phyloP scores from a whole-genome alignment of 2,888 invertebrate species.

The Ochropacha duplaris region DNA sequence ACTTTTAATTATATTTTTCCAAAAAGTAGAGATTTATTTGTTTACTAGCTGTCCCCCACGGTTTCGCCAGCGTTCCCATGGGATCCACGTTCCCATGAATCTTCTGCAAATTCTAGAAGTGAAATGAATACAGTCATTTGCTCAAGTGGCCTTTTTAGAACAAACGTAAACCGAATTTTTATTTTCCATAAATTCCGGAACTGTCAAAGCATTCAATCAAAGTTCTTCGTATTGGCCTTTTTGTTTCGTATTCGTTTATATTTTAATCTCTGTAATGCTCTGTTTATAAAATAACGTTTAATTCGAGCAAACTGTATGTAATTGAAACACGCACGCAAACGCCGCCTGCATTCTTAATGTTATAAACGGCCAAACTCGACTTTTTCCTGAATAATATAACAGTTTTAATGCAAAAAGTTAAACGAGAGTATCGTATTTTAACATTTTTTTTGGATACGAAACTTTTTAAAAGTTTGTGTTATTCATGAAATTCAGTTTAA shows the following conservation, averaged over 20 bases:
- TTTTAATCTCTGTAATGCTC: background rate
- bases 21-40: too few species aligned
- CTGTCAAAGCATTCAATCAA: too few species aligned
- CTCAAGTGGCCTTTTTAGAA: too few species aligned
- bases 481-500: constrained; percentile 1
- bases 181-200: too few species aligned
- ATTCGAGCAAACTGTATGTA: constrained; percentile 34
- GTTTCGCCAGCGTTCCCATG: too few species aligned
- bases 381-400: constrained; percentile 48
- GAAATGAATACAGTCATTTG: too few species aligned
- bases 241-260: too few species aligned
- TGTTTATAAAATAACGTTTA: background rate
- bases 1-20: background rate
- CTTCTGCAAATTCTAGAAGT: too few species aligned
- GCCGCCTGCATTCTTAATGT: constrained; percentile 53
- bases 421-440: constrained; percentile 34
- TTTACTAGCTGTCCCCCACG: too few species aligned
- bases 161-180: too few species aligned
- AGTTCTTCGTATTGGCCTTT: too few species aligned
- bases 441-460: constrained; percentile 26
- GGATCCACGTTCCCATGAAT: too few species aligned
- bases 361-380: constrained; percentile 46
- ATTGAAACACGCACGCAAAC: constrained; percentile 60
- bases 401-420: constrained; percentile 55
- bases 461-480: constrained; percentile 14